phyloP scores from a whole-genome alignment of 2,888 invertebrate genomes.

The Agriopis aurantiaria region DNA sequence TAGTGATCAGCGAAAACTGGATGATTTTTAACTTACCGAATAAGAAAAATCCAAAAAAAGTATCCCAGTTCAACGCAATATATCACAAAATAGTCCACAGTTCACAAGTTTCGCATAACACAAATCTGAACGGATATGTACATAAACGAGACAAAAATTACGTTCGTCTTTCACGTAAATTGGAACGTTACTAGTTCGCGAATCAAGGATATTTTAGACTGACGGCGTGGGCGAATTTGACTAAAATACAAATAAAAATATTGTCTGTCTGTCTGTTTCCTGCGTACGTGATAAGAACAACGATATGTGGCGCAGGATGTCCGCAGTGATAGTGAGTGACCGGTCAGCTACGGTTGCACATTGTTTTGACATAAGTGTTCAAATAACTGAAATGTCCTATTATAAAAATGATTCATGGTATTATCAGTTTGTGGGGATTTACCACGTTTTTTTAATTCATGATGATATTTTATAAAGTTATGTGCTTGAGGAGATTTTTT shows the following conservation, averaged over 20 bases:
- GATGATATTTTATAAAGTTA: background rate
- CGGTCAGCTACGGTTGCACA: constrained; percentile 58
- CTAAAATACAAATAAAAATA: constrained; percentile 78
- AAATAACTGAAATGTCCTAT: constrained; percentile 14
- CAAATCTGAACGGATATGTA: background rate
- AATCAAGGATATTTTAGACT: constrained; percentile 69
- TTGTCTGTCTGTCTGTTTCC: constrained; percentile 72
- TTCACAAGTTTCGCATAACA: background rate
- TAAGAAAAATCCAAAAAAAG: constrained; percentile 1
- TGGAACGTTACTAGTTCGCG: constrained; percentile 63
- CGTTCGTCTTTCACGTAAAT: constrained; percentile 59
- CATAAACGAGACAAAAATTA: constrained; percentile 40
- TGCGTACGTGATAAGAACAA: constrained; percentile 67
- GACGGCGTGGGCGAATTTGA: constrained; percentile 65
- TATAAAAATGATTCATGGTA: constrained; percentile 24
- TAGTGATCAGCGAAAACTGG: background rate
- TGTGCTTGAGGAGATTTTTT: background rate
- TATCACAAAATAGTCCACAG: background rate
- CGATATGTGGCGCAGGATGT: constrained; percentile 74
- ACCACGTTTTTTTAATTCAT: background rate
- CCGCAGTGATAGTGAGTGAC: constrained; percentile 76
- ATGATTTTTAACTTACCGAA: constrained; percentile 2
- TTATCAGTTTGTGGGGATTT: background rate
- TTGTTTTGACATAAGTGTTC: constrained; percentile 35
- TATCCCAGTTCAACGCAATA: background rate